Evolutionary conservation across 2,797 vertebrate species (phyloP).

Genomic region (Crax fasciolata): DNA sequence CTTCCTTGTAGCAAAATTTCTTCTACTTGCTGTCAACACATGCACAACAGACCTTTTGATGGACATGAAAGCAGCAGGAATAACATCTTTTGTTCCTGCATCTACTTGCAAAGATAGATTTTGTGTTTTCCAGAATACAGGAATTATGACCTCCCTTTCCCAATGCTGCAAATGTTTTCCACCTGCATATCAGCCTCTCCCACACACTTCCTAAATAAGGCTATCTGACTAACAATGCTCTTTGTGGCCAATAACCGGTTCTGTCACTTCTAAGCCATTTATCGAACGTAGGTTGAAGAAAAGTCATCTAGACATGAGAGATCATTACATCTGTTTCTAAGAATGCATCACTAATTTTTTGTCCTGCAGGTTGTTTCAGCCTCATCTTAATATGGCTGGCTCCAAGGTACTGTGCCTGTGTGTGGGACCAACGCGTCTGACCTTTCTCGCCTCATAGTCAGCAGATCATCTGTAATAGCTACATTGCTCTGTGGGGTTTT

Average conservation of each 20-base stretch:
- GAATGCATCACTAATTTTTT: not conserved
- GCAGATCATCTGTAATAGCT: not conserved
- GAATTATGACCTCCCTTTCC: not conserved
- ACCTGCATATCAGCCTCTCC: not conserved
- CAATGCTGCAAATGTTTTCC: not conserved
- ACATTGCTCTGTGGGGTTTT: not conserved
- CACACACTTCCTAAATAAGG: not conserved
- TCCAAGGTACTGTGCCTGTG: accelerated
- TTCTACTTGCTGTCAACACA: not conserved
- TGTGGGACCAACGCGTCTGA: accelerated
- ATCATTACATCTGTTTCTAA: not conserved
- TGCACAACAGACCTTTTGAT: not conserved
- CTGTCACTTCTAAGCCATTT: not conserved
- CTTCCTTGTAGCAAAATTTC: not conserved
- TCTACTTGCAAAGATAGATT: not conserved
- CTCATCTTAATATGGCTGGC: not conserved
- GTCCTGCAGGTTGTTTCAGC: not conserved
- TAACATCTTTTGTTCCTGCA: not conserved
- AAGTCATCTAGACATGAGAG: not conserved
- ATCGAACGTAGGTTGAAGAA: not conserved
- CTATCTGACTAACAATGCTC: not conserved
- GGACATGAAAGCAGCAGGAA: not conserved
- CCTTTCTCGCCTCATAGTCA: not conserved
- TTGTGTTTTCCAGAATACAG: not conserved
- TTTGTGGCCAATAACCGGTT: not conserved